phyloP scores from a whole-genome alignment of 2,888 invertebrate species.

The Leptopilina syphax region DNA sequence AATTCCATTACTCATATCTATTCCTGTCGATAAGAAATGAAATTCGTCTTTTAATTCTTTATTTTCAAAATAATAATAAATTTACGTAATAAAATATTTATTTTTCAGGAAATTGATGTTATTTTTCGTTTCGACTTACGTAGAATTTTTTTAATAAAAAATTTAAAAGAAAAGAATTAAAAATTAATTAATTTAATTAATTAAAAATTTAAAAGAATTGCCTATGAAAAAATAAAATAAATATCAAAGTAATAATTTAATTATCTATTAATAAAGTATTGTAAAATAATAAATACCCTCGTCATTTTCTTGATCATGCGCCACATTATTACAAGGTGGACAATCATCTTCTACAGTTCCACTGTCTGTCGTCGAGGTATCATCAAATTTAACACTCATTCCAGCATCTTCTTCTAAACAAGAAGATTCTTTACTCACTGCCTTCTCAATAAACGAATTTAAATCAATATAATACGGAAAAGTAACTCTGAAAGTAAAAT shows the following conservation, averaged over 20 bases:
- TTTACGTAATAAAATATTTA: no score
- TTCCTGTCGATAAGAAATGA: conserved; percentile 75
- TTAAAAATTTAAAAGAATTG: no score
- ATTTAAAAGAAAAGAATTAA: neutral
- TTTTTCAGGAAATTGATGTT: no score
- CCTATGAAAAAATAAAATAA: no score
- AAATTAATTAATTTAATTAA: neutral
- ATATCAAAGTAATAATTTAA: neutral
- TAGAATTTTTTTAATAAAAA: no score
- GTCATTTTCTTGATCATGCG: conserved; percentile 80
- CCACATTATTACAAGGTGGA: conserved; percentile 65
- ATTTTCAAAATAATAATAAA: conserved; percentile 10
- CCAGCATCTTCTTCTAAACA: conserved; percentile 77
- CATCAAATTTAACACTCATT: conserved; percentile 79
- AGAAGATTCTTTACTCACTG: conserved; percentile 70
- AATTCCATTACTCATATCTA: conserved; percentile 79
- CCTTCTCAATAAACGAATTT: conserved; percentile 82
- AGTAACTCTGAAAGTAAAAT: conserved; percentile 81
- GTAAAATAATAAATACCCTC: conserved; percentile 76
- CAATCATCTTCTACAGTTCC: conserved; percentile 83
- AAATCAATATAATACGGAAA: conserved; percentile 89
- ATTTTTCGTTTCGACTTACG: no score
- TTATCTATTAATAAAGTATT: neutral
- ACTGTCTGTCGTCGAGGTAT: conserved; percentile 84
- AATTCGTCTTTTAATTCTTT: neutral